These are phyloP conservation scores for Willowsia nigromaculata DNA, from an alignment of 2,888 invertebrate genomes.

Conservation along the genomic window DNA sequence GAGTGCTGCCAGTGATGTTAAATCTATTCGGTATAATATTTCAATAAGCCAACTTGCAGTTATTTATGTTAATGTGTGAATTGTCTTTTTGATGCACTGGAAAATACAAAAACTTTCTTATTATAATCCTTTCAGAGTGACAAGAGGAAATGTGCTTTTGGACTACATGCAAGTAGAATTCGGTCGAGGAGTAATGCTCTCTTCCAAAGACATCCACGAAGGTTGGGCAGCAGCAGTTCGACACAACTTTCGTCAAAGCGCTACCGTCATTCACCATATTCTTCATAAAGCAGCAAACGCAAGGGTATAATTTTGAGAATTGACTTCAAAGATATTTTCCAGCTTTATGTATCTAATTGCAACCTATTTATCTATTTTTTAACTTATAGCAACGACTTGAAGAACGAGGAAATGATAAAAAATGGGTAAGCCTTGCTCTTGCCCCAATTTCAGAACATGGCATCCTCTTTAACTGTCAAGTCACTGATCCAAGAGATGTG, in stretches of 20 bases:
- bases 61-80: no score
- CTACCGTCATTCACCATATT: conserved; percentile 74
- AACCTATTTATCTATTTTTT: not conserved
- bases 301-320: conserved; percentile 64
- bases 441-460: conserved; percentile 77
- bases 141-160: conserved; percentile 75
- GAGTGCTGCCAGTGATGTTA: conserved; percentile 3
- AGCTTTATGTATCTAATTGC: not conserved
- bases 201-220: conserved; percentile 56
- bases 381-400: conserved; percentile 71
- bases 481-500: conserved; percentile 65
- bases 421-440: conserved; percentile 76
- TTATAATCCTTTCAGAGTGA: conserved; percentile 66
- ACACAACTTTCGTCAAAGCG: conserved; percentile 75
- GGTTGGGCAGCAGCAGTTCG: conserved; percentile 72
- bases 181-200: conserved; percentile 75
- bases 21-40: conserved; percentile 49
- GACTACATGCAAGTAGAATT: conserved; percentile 77
- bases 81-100: no score
- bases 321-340: not conserved
- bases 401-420: conserved; percentile 74
- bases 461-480: conserved; percentile 76
- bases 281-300: conserved; percentile 76
- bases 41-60: not conserved
- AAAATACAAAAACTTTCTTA: no score